Evolutionary conservation across 2,797 vertebrate species (phyloP).

Genomic region (Neosilurus hyrtlii): DNA sequence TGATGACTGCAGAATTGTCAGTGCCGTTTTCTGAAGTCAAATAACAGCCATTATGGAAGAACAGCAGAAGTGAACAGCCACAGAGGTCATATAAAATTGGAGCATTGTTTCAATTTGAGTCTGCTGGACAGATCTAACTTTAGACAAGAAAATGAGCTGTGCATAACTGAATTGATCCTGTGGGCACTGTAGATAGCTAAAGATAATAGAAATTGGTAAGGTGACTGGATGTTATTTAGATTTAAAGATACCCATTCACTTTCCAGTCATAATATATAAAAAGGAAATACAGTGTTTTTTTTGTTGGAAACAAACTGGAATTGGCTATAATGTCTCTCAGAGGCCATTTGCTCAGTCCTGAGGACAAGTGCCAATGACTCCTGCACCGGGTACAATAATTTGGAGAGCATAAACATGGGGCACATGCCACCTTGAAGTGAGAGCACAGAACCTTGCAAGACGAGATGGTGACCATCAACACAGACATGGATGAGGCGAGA

Average conservation of each 20-base stretch:
- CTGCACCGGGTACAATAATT: no score
- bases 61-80: slow-evolving; percentile 8
- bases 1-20: slow-evolving; percentile 3
- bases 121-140: slow-evolving; percentile 22
- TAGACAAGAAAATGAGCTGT: slow-evolving; percentile 35
- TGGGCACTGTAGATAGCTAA: neutral
- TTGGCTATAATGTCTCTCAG: no score
- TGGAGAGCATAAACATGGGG: no score
- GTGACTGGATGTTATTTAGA: neutral
- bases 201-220: neutral
- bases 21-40: slow-evolving; percentile 32
- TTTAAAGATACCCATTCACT: neutral
- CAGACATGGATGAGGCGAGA: no score
- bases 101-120: neutral
- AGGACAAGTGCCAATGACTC: no score
- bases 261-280: no score
- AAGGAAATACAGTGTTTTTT: no score
- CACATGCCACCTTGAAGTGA: no score
- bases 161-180: neutral
- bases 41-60: slow-evolving; percentile 17
- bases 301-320: no score
- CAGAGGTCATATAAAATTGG: slow-evolving; percentile 6
- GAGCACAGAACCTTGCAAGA: no score
- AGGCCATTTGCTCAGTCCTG: no score
- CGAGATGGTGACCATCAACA: no score